Percentiles rank a stretch among this genome's conserved stretches.
Conservation (phyloP, 92 coral and sea anemone species). For the Parazoanthus darwini region DNA sequence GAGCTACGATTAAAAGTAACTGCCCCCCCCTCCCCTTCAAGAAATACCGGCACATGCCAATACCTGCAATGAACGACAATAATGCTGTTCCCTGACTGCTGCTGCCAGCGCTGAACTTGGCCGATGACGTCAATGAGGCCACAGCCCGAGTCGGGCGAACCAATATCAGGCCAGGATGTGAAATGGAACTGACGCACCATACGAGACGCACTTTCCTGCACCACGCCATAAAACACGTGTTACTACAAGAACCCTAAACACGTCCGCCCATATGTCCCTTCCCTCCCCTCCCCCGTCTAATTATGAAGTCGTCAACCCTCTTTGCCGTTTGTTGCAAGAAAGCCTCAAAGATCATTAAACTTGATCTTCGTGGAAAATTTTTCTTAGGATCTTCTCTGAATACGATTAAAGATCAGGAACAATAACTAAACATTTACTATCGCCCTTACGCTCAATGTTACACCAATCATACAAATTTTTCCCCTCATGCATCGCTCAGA, state of each 20-base stretch:
- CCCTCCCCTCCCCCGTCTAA: no score
- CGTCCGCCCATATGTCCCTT: neutral
- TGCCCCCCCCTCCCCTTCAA: neutral
- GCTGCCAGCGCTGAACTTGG: slow-evolving; percentile 97
- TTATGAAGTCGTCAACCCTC: no score
- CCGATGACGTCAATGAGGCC: slow-evolving; percentile 94
- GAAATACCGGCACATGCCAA: neutral
- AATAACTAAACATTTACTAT: no score
- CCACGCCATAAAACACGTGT: neutral
- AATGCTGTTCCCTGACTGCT: slow-evolving; percentile 72
- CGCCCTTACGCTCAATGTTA: no score
- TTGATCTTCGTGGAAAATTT: no score
- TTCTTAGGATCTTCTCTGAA: no score
- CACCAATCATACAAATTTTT: no score
- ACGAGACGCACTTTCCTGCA: slow-evolving; percentile 90
- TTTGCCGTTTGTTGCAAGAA: no score
- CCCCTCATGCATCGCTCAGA: no score
- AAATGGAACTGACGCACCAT: slow-evolving; percentile 90
- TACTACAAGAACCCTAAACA: neutral
- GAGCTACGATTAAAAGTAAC: no score
- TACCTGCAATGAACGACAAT: slow-evolving; percentile 94
- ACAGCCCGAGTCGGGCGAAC: slow-evolving; percentile 88
- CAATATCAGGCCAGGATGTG: slow-evolving; percentile 93
- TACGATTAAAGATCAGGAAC: no score
- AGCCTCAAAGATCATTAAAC: no score